Evolutionary conservation across 2,113 vertebrate species (phyloP), one percentile per base, ranked within the genome.

Genomic region (Solea senegalensis): DNA sequence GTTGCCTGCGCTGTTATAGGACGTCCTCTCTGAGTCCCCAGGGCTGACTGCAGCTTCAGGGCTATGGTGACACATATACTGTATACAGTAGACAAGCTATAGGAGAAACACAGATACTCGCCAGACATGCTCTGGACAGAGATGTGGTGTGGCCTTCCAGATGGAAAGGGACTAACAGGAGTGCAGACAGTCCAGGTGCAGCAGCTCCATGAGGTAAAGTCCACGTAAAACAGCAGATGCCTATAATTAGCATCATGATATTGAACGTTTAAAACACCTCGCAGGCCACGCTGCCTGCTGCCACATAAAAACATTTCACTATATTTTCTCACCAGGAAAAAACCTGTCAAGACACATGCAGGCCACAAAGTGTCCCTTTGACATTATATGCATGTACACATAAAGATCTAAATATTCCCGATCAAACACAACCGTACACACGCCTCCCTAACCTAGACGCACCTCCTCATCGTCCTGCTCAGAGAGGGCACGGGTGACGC

Each of bases 401-500:
- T 26, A 58, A 16, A 54, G 6, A 34, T 13, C 5, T n/a, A 28
- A 51, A 61, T 34, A 27, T 21, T 12, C 51, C 28, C 15, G 1
- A 7, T 21, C 28, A 14, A 45, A 62, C 9, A 44, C 5, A 63
- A 4, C 12, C 34, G 48, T 40, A 65, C 34, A 26, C 28, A 60
- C 21, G 16, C 63, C n/a, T 58, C 52, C 11, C 48, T 76, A 81
- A 84, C 79, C 66, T 72, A 80, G 76, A 82, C 78, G 69, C 83
- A 80, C 67, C 58, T 61, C 59, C 69, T 78, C 69, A 39, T 71
- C 72, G 83, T 88, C 83, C 89, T 87, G 90, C 84, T 83, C 82
- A 74, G 81, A 91, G 87, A 93, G 92, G 92, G 89, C 90, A 92
- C 53, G 87, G 87, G 90, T 92, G 88, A 93, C 72, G 74, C 89